Percentiles rank a stretch among this genome's conserved stretches.
Conservation (phyloP, 1,140 invertebrate species). For the Nasonia giraulti region DNA sequence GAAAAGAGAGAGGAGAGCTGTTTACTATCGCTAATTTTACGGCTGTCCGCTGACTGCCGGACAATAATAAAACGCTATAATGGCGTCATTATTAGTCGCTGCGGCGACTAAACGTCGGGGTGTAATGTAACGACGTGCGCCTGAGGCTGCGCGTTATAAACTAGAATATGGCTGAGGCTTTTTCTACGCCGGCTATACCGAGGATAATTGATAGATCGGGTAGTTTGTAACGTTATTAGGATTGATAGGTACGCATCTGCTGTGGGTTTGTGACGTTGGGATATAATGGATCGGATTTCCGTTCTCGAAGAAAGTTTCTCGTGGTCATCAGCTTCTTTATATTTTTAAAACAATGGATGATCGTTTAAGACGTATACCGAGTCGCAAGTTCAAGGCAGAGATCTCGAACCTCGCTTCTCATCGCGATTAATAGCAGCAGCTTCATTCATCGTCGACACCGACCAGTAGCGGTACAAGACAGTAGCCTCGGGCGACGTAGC, state of each 20-base stretch:
- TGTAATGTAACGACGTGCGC: background rate
- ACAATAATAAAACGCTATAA: constrained; percentile 40
- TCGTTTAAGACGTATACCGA: background rate
- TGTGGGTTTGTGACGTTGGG: background rate
- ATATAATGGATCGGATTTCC: no score
- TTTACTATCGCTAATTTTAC: constrained; percentile 37
- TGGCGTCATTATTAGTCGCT: background rate
- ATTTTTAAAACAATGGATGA: background rate
- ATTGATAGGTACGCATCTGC: background rate
- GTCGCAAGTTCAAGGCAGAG: background rate
- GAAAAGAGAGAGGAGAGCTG: background rate
- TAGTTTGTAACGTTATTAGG: background rate
- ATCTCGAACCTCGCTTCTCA: background rate
- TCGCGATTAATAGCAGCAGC: background rate
- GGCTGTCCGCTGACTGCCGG: background rate
- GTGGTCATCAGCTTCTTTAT: no score
- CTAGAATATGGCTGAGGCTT: background rate
- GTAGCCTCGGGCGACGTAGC: background rate
- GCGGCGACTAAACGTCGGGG: background rate
- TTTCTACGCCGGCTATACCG: background rate
- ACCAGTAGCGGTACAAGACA: background rate
- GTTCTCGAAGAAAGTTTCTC: no score
- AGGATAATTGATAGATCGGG: background rate
- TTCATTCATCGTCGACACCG: background rate
- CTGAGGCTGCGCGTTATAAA: background rate